These are phyloP conservation scores for Plebejus argus DNA, from an alignment of 2,888 invertebrate species.

Conservation along the genomic window DNA sequence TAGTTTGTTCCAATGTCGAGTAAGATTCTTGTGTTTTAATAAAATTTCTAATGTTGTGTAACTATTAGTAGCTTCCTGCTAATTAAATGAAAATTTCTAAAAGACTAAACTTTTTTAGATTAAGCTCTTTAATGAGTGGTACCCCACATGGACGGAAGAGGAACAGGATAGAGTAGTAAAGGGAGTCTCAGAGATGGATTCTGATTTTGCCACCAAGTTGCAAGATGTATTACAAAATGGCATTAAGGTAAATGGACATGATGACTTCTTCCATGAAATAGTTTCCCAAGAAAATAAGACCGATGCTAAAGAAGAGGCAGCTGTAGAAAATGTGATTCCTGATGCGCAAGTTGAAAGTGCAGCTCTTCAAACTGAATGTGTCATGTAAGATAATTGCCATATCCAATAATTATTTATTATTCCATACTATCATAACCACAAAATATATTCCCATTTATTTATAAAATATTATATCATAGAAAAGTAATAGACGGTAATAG, in stretches of 20 bases:
- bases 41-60: neutral
- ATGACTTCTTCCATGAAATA: constrained; percentile 34
- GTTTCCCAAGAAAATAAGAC: constrained; percentile 45
- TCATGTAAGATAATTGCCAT: constrained; percentile 26
- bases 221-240: constrained; percentile 70
- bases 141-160: constrained; percentile 87
- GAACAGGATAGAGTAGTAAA: constrained; percentile 86
- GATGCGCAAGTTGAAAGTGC: neutral
- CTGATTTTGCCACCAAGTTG: constrained; percentile 86
- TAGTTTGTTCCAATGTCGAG: constrained; percentile 90
- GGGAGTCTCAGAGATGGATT: constrained; percentile 86
- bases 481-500: neutral
- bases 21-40: constrained; percentile 62
- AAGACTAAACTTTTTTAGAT: constrained; percentile 70
- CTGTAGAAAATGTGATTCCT: constrained; percentile 36
- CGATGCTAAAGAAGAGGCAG: constrained; percentile 45
- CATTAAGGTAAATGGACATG: constrained; percentile 64
- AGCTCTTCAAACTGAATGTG: constrained; percentile 24
- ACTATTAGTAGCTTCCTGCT: neutral
- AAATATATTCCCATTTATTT: neutral
- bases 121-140: constrained; percentile 93
- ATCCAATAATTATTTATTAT: constrained; percentile 6
- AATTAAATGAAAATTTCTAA: no score
- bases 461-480: neutral
- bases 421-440: neutral